These are phyloP conservation scores for Rhyacophila evoluta DNA, from an alignment of 2,888 invertebrate genomes.

Conservation along the genomic window DNA sequence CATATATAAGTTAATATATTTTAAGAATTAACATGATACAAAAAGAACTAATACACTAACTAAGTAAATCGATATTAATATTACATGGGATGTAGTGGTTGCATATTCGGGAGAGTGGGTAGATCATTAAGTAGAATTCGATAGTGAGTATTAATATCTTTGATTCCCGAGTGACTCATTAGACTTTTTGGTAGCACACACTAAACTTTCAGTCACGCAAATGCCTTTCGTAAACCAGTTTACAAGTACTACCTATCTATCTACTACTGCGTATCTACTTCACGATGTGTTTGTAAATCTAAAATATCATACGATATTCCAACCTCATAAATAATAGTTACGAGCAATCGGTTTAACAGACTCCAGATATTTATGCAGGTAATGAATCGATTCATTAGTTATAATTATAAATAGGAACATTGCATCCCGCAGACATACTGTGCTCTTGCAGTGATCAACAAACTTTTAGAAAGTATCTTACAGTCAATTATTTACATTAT, in stretches of 20 bases:
- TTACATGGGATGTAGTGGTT: no score
- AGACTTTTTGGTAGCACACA: neutral
- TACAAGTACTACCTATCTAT: no score
- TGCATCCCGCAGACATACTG: neutral
- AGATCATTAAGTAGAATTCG: no score
- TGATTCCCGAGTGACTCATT: neutral
- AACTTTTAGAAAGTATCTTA: neutral
- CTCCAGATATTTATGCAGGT: slow-evolving; percentile 7
- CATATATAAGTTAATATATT: no score
- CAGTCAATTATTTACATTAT: no score
- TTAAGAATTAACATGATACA: no score
- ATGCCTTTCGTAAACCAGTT: slow-evolving; percentile 31
- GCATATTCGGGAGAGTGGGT: no score
- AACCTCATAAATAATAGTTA: slow-evolving; percentile 32
- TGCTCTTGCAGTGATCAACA: neutral
- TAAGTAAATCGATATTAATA: no score
- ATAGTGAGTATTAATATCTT: no score
- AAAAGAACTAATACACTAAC: no score
- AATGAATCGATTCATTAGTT: slow-evolving; percentile 38
- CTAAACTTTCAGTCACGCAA: neutral
- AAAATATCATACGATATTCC: neutral
- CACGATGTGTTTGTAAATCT: neutral
- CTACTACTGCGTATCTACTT: no score
- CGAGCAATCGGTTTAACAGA: slow-evolving; percentile 28
- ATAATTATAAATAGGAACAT: slow-evolving; percentile 26